Conservation (phyloP, 2,113 vertebrate species). For the Pygoscelis antarcticus region DNA sequence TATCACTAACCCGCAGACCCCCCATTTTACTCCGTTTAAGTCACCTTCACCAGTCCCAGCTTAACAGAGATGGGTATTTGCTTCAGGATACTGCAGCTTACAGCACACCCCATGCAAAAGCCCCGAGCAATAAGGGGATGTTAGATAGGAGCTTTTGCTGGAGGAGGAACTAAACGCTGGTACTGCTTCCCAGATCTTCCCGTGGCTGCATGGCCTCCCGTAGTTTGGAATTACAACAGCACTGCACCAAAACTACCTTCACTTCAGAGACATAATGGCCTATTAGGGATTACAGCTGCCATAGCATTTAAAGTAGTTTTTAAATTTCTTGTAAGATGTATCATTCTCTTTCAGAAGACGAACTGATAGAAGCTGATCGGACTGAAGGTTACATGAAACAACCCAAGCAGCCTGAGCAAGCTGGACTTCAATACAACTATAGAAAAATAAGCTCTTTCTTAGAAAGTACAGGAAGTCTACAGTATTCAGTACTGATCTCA, state of each 20-base stretch:
- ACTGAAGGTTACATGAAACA: background rate
- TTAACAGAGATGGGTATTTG: background rate
- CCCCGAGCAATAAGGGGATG: fast-evolving
- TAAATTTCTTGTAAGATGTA: background rate
- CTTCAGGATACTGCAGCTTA: background rate
- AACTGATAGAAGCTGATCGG: background rate
- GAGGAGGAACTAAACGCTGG: background rate
- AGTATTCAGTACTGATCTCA: background rate
- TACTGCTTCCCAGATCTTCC: background rate
- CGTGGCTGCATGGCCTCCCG: fast-evolving
- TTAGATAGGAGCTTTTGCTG: background rate
- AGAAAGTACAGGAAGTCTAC: background rate
- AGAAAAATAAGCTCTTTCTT: background rate
- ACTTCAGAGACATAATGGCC: background rate
- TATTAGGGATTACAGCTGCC: background rate
- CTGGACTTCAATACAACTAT: fast-evolving
- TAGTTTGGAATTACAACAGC: background rate
- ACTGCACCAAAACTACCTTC: background rate
- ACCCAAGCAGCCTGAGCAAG: background rate
- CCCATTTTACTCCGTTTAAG: no score
- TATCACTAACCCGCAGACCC: background rate
- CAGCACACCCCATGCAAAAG: no score
- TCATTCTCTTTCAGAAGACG: background rate
- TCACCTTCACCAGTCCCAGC: background rate
- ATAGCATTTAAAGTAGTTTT: background rate